A percentile compares a stretch with the other conserved stretches of the same genome.
These are phyloP conservation scores for Paguma larvata DNA, from an alignment of 2,797 vertebrate genomes.

Conservation along the genomic window DNA sequence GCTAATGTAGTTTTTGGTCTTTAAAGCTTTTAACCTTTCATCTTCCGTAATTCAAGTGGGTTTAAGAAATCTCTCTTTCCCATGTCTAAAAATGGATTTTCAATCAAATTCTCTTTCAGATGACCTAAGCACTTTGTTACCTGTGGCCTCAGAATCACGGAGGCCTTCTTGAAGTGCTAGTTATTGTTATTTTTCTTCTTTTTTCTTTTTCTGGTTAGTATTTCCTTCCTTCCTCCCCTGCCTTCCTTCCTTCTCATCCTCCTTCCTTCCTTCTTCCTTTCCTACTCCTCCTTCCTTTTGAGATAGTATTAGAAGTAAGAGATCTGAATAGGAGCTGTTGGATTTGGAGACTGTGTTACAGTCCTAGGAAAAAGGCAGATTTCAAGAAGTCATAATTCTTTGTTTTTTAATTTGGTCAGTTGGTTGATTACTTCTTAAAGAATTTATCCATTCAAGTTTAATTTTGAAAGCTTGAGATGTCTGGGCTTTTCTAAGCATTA, in stretches of 20 bases:
- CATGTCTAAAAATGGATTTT: slow-evolving; percentile 88
- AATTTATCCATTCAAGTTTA: slow-evolving; percentile 33
- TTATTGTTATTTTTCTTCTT: not conserved
- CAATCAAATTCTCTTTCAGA: slow-evolving; percentile 87
- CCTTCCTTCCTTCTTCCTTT: not conserved
- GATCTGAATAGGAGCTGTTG: not conserved
- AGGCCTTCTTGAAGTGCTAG: not conserved
- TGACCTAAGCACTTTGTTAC: slow-evolving; percentile 84
- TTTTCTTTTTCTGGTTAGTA: not conserved
- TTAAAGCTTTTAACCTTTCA: slow-evolving; percentile 92
- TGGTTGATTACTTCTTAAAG: not conserved
- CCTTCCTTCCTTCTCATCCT: rapidly evolving
- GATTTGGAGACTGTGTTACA: not conserved
- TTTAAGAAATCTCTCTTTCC: slow-evolving; percentile 88
- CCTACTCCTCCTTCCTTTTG: not conserved
- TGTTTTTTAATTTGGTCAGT: not conserved
- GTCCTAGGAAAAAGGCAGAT: not conserved
- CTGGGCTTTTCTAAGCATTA: slow-evolving; percentile 41
- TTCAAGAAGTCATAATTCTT: not conserved
- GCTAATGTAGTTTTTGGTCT: slow-evolving; percentile 89
- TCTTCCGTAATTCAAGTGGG: slow-evolving; percentile 88
- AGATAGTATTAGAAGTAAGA: not conserved
- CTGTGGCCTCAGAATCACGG: slow-evolving; percentile 74
- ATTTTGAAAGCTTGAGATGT: slow-evolving; percentile 53
- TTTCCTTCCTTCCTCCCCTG: rapidly evolving